A percentile compares a stretch with the other conserved stretches of the same genome.
Evolutionary conservation across 1,140 invertebrate genomes (phyloP).

Genomic region (Theocolax elegans): DNA sequence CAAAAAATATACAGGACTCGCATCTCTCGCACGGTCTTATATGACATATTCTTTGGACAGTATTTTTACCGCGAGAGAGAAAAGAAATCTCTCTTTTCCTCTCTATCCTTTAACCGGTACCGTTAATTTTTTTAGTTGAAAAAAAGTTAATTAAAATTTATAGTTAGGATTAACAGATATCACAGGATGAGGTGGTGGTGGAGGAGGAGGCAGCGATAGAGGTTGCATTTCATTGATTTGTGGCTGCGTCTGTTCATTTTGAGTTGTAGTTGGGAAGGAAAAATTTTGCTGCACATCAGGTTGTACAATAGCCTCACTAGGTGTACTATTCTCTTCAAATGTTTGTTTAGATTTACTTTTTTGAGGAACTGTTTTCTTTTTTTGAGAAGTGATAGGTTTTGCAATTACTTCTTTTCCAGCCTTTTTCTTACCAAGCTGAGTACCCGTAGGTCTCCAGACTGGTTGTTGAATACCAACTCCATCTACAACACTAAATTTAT

Average conservation of each 20-base stretch:
- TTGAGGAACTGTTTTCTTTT: conserved; percentile 46
- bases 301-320: conserved; percentile 35
- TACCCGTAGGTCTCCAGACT: conserved; percentile 65
- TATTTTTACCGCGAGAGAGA: too few species aligned
- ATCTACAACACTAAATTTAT: conserved; percentile 52
- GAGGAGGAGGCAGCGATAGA: conserved; percentile 32
- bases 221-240: conserved; percentile 46
- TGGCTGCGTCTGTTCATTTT: conserved; percentile 40
- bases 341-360: conserved; percentile 49
- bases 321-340: conserved; percentile 32
- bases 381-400: conserved; percentile 40
- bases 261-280: conserved; percentile 12
- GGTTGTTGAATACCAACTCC: conserved; percentile 60
- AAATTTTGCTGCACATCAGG: conserved; percentile 29
- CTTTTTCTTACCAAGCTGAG: conserved; percentile 62
- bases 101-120: too few species aligned
- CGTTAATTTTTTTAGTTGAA: too few species aligned
- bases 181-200: conserved; percentile 41
- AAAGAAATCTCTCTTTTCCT: too few species aligned
- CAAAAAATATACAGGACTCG: too few species aligned
- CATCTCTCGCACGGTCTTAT: too few species aligned
- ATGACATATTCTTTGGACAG: too few species aligned
- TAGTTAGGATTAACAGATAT: conserved; percentile 46
- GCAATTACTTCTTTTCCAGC: conserved; percentile 43
- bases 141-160: too few species aligned